These are phyloP conservation scores for Myotis lucifugus DNA, from an alignment of 2,113 vertebrate genomes.

Conservation along the genomic window DNA sequence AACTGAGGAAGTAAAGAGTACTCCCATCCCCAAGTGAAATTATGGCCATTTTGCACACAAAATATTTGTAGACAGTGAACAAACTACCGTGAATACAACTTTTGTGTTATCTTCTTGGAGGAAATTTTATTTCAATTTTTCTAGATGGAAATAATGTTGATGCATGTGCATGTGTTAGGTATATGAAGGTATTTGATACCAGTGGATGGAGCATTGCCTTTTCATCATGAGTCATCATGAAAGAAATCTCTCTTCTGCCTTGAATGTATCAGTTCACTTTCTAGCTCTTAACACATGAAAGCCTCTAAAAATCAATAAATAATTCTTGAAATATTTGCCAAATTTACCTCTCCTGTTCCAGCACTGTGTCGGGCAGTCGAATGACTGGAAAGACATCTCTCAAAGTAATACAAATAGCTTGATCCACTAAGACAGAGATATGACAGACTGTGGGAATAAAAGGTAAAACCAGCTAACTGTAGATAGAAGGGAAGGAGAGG, in stretches of 20 bases:
- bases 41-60: neutral
- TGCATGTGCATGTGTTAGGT: neutral
- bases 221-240: neutral
- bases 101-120: neutral
- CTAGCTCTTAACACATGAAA: slow-evolving; percentile 17
- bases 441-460: neutral
- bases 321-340: slow-evolving; percentile 46
- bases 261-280: neutral
- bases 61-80: neutral
- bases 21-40: neutral
- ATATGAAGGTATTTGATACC: neutral
- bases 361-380: neutral
- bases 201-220: neutral
- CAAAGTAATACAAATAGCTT: neutral
- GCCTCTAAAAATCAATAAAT: slow-evolving; percentile 9
- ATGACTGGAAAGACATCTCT: neutral
- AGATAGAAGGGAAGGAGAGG: neutral
- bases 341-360: neutral
- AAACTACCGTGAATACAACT: neutral
- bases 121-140: slow-evolving; percentile 28
- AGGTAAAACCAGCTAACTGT: neutral
- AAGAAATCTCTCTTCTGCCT: slow-evolving; percentile 35
- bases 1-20: neutral
- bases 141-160: neutral
- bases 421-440: neutral